A percentile compares a stretch with the other conserved stretches of the same genome.
phyloP scores from a whole-genome alignment of 2,797 vertebrate genomes.

The Enoplosus armatus region DNA sequence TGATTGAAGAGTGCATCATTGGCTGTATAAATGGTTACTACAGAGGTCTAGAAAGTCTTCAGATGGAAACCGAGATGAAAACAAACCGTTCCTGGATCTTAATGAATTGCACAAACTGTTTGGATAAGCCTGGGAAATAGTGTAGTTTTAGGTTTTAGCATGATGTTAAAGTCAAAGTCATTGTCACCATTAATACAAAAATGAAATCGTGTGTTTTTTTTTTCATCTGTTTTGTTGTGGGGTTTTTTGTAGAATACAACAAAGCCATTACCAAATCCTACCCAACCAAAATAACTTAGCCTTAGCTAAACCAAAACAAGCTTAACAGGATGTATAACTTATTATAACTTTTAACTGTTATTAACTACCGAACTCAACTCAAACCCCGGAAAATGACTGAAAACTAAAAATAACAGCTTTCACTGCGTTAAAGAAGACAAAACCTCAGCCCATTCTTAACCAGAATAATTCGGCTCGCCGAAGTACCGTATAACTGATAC shows the following conservation, averaged over 20 bases:
- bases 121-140: neutral
- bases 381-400: neutral
- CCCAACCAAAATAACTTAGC: too few species aligned
- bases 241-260: neutral
- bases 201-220: neutral
- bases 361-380: neutral
- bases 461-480: neutral
- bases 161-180: neutral
- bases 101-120: slow-evolving; percentile 13
- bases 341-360: neutral
- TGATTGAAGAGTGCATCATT: slow-evolving; percentile 4
- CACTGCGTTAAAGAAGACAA: neutral
- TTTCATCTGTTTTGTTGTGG: neutral
- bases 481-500: neutral
- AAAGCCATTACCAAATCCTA: neutral
- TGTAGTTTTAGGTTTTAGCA: neutral
- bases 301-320: neutral
- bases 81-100: neutral
- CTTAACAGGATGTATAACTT: neutral
- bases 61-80: slow-evolving; percentile 20
- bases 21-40: neutral
- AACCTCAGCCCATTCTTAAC: neutral
- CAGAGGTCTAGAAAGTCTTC: neutral
- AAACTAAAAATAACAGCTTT: neutral
- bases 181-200: neutral